Evolutionary conservation across 2,888 invertebrate genomes (phyloP).

Genomic region (Nomada flava): DNA sequence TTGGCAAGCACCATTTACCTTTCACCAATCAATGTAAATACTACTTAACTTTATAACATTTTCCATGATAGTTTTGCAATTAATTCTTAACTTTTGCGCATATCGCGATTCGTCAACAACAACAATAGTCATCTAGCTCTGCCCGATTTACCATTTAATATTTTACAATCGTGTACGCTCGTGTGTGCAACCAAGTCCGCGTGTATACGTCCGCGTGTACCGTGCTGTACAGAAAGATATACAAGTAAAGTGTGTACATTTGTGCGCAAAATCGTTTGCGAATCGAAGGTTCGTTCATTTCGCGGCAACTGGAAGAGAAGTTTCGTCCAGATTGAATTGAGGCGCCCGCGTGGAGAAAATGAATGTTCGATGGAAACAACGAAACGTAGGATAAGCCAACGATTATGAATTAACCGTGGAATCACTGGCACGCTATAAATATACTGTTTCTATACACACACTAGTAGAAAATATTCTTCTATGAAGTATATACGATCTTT

Average conservation of each 20-base stretch:
- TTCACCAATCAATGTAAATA: not conserved
- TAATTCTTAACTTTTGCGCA: constrained; percentile 22
- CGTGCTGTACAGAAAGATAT: constrained; percentile 32
- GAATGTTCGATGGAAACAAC: not conserved
- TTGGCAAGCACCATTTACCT: not conserved
- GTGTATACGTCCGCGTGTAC: not conserved
- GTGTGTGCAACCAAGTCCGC: not conserved
- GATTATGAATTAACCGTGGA: not conserved
- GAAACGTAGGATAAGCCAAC: not conserved
- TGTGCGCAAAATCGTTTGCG: not conserved
- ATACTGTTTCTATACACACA: constrained; percentile 24
- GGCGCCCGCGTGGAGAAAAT: not conserved
- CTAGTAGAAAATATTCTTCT: constrained; percentile 68
- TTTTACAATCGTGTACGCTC: not conserved
- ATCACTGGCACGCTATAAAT: constrained; percentile 1
- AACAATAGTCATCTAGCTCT: constrained; percentile 45
- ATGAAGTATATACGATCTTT: constrained; percentile 38
- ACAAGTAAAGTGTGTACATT: constrained; percentile 28
- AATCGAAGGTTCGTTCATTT: not conserved
- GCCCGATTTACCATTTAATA: constrained; percentile 28
- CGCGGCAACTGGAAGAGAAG: not conserved
- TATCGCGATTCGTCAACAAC: constrained; percentile 47
- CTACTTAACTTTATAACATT: constrained; percentile 13
- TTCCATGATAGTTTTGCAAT: constrained; percentile 17
- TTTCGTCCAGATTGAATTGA: not conserved